Base-by-base conservation (phyloP, 2,797 vertebrate genomes). In the Rousettus madagascariensis region DNA sequence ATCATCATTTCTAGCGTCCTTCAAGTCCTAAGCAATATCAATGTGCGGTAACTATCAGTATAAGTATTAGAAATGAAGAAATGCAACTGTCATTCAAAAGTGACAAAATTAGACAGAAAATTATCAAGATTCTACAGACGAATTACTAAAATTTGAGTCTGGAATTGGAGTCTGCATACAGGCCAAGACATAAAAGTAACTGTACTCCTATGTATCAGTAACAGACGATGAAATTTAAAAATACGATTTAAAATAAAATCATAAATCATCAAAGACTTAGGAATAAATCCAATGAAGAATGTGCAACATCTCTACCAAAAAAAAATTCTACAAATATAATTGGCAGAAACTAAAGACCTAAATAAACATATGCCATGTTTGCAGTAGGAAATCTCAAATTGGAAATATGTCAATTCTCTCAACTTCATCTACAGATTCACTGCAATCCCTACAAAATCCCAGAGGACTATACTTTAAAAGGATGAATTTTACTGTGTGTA, bases 221-320 rank as follows among this genome's bases (percentile, higher is more conserved):
- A 84, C 36, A 92, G 12, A 61, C 26, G 69, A 53, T 63, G 30
- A 74, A 79, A 79, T 22, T 85, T 87, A 46, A 72, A 84, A 90
- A 49, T 49, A 49, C 49, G 16, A 49, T 49, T 49, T 49, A 49
- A 16, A 49, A 30, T 13, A 83, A 33, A 33, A 61, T 74, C 63
- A n/a, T 69, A 96, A 91, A 33, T 86, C n/a, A 94, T 43, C 83
- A 90, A 95, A 71, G 17, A 86, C 13, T 85, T 74, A 68, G 8
- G 30, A 86, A 90, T 68, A 96, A 91, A 63, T 59, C 46, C 65
- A 93, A 9, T 36, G 59, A 74, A 86, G 12, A 77, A 69, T 79
- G 12, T 77, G 8, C 15, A 91, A 82, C 3, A 90, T 82, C 57
- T 61, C 57, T 90, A 80, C 26, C 55, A 79, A 69, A n/a, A 33